phyloP scores from a whole-genome alignment of 2,888 invertebrate species.

The Amphipoea lucens region DNA sequence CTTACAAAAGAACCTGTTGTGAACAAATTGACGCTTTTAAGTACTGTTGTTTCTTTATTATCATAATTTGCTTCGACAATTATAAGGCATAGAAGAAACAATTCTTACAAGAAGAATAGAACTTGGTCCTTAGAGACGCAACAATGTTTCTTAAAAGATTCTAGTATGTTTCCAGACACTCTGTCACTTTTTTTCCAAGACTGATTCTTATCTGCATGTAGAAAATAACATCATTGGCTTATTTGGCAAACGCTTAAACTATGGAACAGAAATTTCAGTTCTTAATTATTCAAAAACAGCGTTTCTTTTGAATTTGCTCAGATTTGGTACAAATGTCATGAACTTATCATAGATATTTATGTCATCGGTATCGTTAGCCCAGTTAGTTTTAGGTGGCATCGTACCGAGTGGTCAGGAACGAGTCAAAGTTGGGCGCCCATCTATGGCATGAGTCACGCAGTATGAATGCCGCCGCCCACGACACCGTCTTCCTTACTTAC shows the following conservation, averaged over 20 bases:
- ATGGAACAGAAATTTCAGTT: background rate
- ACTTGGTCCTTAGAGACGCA: background rate
- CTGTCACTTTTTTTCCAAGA: background rate
- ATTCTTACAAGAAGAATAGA: background rate
- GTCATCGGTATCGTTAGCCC: conserved; percentile 14
- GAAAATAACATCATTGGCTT: background rate
- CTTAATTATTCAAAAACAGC: background rate
- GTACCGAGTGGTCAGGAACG: conserved; percentile 61
- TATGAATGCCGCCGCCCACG: conserved; percentile 72
- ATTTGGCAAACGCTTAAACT: background rate
- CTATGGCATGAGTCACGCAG: conserved; percentile 70
- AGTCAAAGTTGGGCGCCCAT: conserved; percentile 61
- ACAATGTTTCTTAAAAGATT: background rate
- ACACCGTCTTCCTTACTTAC: conserved; percentile 68
- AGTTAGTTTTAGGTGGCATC: conserved; percentile 34
- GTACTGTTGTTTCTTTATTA: conserved; percentile 8
- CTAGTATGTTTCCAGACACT: background rate
- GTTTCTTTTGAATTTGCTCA: background rate
- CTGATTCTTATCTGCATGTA: background rate
- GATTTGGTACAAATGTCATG: background rate
- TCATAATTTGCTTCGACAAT: conserved; percentile 12
- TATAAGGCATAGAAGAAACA: background rate
- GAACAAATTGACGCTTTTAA: conserved; percentile 12
- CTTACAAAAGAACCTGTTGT: conserved; percentile 21
- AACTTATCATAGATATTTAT: background rate